phyloP scores from a whole-genome alignment of 2,888 invertebrate species.

The Molorchus minor region DNA sequence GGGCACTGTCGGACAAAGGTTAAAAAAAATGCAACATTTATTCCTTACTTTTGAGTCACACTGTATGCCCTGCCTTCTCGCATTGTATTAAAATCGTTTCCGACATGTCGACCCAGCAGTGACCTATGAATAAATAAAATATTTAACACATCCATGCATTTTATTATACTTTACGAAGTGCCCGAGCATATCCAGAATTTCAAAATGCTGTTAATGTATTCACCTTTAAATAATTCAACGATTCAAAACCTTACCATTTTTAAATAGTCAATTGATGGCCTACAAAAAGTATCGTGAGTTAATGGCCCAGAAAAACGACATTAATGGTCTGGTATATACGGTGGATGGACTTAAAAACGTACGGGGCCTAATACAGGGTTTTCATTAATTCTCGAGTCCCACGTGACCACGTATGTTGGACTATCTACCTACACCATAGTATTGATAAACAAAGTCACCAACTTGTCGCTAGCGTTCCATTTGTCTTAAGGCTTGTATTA shows the following conservation, averaged over 20 bases:
- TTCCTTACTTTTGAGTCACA: not conserved
- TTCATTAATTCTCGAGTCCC: too few species aligned
- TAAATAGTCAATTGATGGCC: slow-evolving; percentile 12
- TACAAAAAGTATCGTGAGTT: too few species aligned
- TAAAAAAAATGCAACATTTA: too few species aligned
- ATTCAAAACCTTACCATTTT: not conserved
- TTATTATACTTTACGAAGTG: slow-evolving; percentile 4
- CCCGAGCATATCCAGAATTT: slow-evolving; percentile 17
- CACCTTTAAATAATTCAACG: slow-evolving; percentile 19
- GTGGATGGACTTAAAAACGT: too few species aligned
- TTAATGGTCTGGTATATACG: not conserved
- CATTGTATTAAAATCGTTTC: slow-evolving; percentile 19
- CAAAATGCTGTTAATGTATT: slow-evolving; percentile 16
- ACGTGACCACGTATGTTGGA: too few species aligned
- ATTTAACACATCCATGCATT: slow-evolving; percentile 15
- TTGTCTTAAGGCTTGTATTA: too few species aligned
- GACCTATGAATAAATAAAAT: slow-evolving; percentile 22
- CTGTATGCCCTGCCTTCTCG: slow-evolving; percentile 1
- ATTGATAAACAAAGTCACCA: too few species aligned
- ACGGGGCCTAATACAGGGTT: too few species aligned
- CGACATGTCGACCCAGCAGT: slow-evolving; percentile 19
- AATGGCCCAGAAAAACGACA: too few species aligned
- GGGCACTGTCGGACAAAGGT: too few species aligned
- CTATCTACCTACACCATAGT: too few species aligned
- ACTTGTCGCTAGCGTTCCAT: too few species aligned